Percentiles rank a stretch among this genome's conserved stretches.
Evolutionary conservation across 2,888 invertebrate species (phyloP).

Genomic region (Anodontia alba): DNA sequence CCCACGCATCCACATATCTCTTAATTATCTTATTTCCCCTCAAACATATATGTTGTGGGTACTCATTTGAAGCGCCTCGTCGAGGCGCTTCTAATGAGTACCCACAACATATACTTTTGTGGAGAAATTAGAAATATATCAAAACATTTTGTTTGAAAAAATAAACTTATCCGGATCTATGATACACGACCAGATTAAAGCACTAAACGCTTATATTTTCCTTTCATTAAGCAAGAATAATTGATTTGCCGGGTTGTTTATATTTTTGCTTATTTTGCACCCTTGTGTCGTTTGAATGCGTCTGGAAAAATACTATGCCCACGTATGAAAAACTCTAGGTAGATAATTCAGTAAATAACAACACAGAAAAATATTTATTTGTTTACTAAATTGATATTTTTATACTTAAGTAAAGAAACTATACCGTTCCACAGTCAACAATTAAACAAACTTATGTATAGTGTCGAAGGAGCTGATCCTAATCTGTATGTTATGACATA

Average conservation of each 20-base stretch:
- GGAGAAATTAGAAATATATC: too few species aligned
- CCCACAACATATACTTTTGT: too few species aligned
- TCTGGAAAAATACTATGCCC: neutral
- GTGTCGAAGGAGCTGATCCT: too few species aligned
- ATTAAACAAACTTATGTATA: too few species aligned
- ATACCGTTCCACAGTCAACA: neutral
- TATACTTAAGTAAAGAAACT: neutral
- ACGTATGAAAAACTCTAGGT: neutral
- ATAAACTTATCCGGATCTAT: too few species aligned
- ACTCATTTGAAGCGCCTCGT: too few species aligned
- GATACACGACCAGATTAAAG: constrained; percentile 7
- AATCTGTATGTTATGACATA: too few species aligned
- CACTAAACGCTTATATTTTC: neutral
- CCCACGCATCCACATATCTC: too few species aligned
- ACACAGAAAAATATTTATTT: constrained; percentile 4
- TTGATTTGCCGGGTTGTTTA: neutral
- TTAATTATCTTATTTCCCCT: too few species aligned
- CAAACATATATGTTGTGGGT: too few species aligned
- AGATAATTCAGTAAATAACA: neutral
- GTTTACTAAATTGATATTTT: neutral
- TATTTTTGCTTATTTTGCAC: neutral
- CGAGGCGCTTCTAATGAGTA: too few species aligned
- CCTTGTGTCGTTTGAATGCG: neutral
- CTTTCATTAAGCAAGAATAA: neutral
- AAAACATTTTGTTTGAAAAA: too few species aligned